Percentiles rank a stretch among this genome's conserved stretches.
These are phyloP conservation scores for Philypnodon macrostomus DNA, from an alignment of 2,797 vertebrate genomes.

Conservation along the genomic window DNA sequence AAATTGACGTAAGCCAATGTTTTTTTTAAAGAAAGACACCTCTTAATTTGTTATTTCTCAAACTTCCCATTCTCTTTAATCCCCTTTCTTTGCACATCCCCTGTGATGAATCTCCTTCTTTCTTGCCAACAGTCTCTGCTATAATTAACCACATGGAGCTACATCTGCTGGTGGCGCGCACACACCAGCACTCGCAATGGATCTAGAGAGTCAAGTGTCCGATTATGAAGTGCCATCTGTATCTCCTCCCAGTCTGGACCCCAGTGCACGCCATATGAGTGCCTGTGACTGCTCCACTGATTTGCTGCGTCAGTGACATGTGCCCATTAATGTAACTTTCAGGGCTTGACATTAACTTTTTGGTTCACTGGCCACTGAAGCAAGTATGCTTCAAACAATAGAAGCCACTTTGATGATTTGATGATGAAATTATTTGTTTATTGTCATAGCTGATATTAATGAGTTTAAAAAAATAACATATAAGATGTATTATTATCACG, in stretches of 20 bases:
- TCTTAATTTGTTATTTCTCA: neutral
- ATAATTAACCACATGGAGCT: slow-evolving; percentile 77
- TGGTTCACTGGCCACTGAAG: too few relatives aligned
- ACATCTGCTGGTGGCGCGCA: slow-evolving; percentile 57
- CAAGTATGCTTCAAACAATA: too few relatives aligned
- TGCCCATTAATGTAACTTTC: slow-evolving; percentile 22
- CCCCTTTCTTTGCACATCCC: slow-evolving; percentile 15
- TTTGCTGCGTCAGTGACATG: slow-evolving; percentile 11
- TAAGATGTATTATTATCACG: too few relatives aligned
- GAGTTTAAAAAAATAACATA: too few relatives aligned
- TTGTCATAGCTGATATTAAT: too few relatives aligned
- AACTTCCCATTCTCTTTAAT: slow-evolving; percentile 6
- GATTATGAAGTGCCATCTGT: slow-evolving; percentile 73
- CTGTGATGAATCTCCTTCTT: slow-evolving; percentile 59
- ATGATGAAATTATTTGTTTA: too few relatives aligned
- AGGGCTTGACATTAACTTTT: too few relatives aligned
- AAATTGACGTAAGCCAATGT: neutral
- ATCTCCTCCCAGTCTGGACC: slow-evolving; percentile 55
- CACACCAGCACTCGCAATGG: slow-evolving; percentile 22
- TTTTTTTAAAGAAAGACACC: neutral
- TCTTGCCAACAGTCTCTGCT: slow-evolving; percentile 56
- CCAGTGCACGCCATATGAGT: slow-evolving; percentile 14
- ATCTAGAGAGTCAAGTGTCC: slow-evolving; percentile 63
- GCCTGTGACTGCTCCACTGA: slow-evolving; percentile 10
- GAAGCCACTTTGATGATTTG: too few relatives aligned